phyloP scores from a whole-genome alignment of 1,140 invertebrate species.

The Orchestia grillus region DNA sequence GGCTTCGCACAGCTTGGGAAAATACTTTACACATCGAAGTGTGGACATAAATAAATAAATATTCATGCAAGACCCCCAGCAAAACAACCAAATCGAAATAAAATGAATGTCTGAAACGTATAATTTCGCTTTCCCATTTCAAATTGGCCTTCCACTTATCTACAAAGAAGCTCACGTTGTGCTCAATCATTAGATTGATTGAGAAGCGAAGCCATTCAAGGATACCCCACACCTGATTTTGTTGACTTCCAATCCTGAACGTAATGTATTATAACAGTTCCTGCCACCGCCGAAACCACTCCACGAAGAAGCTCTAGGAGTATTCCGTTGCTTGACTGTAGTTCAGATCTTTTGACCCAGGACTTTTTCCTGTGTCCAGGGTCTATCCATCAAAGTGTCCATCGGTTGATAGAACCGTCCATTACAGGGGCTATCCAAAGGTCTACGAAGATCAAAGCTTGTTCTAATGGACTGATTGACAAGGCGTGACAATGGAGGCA shows the following conservation, averaged over 20 bases:
- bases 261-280: not conserved
- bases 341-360: not conserved
- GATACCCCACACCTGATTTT: not conserved
- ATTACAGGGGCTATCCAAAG: slow-evolving; percentile 40
- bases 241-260: not conserved
- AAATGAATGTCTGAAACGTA: too few relatives aligned
- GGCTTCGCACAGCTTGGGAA: too few relatives aligned
- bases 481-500: slow-evolving; percentile 47
- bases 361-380: not conserved
- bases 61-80: too few relatives aligned
- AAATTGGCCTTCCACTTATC: too few relatives aligned
- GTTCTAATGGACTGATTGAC: slow-evolving; percentile 51
- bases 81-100: too few relatives aligned
- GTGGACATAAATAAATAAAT: too few relatives aligned
- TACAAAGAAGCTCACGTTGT: not conserved
- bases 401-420: slow-evolving; percentile 50
- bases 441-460: slow-evolving; percentile 54
- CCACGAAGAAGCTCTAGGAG: not conserved
- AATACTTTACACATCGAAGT: too few relatives aligned
- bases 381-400: slow-evolving; percentile 53
- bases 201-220: not conserved
- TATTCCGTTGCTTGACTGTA: not conserved
- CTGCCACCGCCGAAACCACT: not conserved
- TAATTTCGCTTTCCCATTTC: too few relatives aligned
- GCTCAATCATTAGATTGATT: not conserved